These are phyloP conservation scores for Cryptus armator DNA, from an alignment of 2,888 invertebrate genomes.

Conservation along the genomic window DNA sequence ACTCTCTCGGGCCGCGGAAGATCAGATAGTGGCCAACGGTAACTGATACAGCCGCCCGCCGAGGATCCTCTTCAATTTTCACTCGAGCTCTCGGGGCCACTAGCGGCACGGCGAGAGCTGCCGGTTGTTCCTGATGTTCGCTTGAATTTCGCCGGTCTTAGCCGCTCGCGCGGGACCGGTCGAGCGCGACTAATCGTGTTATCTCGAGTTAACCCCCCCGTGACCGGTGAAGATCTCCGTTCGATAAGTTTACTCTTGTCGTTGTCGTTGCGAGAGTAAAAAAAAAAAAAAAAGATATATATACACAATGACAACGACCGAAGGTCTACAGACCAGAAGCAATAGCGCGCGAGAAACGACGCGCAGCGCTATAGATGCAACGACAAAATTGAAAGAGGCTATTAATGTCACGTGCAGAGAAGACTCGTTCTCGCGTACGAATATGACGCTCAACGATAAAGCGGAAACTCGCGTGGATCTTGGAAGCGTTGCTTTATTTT, in stretches of 20 bases:
- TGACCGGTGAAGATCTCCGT: conserved; percentile 70
- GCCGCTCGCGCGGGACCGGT: conserved; percentile 72
- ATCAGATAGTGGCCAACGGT: conserved; percentile 74
- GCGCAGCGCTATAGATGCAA: not conserved
- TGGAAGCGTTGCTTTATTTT: not conserved
- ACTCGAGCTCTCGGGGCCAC: conserved; percentile 60
- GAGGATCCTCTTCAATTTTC: conserved; percentile 73
- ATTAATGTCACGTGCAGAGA: conserved; percentile 52
- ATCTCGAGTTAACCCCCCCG: conserved; percentile 74
- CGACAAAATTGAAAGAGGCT: conserved; percentile 57
- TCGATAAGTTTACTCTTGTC: conserved; percentile 65
- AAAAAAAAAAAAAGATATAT: conserved; percentile 8
- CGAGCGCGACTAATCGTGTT: conserved; percentile 76
- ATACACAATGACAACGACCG: conserved; percentile 28
- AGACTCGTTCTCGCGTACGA: conserved; percentile 26
- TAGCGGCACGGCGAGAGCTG: conserved; percentile 52
- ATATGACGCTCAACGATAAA: conserved; percentile 14
- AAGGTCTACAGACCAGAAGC: conserved; percentile 50
- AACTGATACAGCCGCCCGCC: conserved; percentile 78
- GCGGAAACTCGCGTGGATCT: conserved; percentile 1
- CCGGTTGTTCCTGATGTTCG: conserved; percentile 50
- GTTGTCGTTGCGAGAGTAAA: conserved; percentile 49
- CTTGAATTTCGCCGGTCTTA: conserved; percentile 68
- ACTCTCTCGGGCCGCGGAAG: conserved; percentile 60
- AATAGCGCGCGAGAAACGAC: not conserved